phyloP scores from a whole-genome alignment of 2,113 vertebrate genomes.

The Sebastes fasciatus region DNA sequence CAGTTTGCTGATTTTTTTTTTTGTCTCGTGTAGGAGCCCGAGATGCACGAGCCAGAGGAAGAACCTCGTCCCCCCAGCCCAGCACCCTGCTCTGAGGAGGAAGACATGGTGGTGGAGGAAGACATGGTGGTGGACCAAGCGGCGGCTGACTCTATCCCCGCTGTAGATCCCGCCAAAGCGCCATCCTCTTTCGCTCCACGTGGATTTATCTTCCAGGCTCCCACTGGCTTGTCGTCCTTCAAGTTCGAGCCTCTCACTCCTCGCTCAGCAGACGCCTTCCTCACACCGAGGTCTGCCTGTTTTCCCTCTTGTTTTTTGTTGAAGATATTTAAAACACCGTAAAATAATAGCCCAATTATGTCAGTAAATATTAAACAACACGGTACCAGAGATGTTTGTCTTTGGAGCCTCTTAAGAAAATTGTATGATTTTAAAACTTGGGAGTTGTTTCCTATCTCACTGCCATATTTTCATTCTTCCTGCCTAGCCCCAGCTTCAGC shows the following conservation, averaged over 20 bases:
- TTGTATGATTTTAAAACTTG: background rate
- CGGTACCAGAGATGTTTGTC: background rate
- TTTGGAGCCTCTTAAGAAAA: background rate
- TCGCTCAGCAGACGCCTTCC: conserved; percentile 85
- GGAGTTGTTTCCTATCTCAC: background rate
- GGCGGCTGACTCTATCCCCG: background rate
- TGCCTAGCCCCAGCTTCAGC: conserved; percentile 56
- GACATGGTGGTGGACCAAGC: conserved; percentile 44
- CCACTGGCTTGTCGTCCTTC: conserved; percentile 85
- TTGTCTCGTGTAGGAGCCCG: conserved; percentile 2
- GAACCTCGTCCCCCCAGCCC: background rate
- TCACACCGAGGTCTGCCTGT: conserved; percentile 80
- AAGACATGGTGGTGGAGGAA: conserved; percentile 34
- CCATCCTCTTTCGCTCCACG: conserved; percentile 91
- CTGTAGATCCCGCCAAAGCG: conserved; percentile 64
- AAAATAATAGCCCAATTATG: background rate
- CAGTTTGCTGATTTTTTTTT: background rate
- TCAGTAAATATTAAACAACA: background rate
- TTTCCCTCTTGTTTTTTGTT: background rate
- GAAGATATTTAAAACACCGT: background rate
- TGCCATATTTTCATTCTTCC: conserved; percentile 5
- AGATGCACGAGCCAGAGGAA: conserved; percentile 10
- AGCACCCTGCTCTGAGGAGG: conserved; percentile 10
- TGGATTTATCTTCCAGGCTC: conserved; percentile 90
- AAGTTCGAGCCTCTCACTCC: conserved; percentile 88